Evolutionary conservation across 2,888 invertebrate species (phyloP).

Genomic region (Amblyjoppa proteus): DNA sequence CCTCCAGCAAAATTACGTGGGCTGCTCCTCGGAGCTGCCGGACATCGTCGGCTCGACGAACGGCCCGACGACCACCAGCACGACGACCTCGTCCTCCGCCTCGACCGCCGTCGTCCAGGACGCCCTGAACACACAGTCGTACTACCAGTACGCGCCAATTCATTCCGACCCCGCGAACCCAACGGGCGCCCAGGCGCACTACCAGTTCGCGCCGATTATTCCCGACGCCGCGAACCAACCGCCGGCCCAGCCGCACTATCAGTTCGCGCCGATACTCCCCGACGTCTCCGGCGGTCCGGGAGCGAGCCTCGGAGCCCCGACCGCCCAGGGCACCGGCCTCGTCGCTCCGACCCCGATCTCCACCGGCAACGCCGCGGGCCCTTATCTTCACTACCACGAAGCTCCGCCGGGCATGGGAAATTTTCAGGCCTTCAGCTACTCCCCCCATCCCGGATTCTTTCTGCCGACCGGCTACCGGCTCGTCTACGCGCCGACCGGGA

Average conservation of each 20-base stretch:
- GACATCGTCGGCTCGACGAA: slow-evolving; percentile 69
- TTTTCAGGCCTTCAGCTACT: slow-evolving; percentile 81
- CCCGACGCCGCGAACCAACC: slow-evolving; percentile 74
- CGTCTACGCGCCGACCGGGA: slow-evolving; percentile 81
- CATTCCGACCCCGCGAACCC: slow-evolving; percentile 37
- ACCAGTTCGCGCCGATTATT: slow-evolving; percentile 79
- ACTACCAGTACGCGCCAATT: slow-evolving; percentile 55
- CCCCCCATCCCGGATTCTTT: slow-evolving; percentile 82
- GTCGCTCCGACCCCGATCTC: slow-evolving; percentile 75
- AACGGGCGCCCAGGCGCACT: slow-evolving; percentile 73
- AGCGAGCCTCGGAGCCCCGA: slow-evolving; percentile 28
- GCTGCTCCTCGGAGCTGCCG: slow-evolving; percentile 52
- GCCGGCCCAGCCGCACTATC: slow-evolving; percentile 5
- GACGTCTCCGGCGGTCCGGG: slow-evolving; percentile 26
- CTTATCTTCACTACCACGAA: slow-evolving; percentile 79
- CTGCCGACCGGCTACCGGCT: slow-evolving; percentile 82
- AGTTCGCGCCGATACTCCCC: slow-evolving; percentile 40
- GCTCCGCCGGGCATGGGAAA: slow-evolving; percentile 77
- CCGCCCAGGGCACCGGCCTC: slow-evolving; percentile 69
- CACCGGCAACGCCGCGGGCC: slow-evolving; percentile 58
- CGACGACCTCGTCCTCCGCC: slow-evolving; percentile 23
- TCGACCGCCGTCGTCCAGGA: slow-evolving; percentile 20
- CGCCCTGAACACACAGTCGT: not conserved
- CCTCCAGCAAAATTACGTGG: slow-evolving; percentile 49
- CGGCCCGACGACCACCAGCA: slow-evolving; percentile 66